Evolutionary conservation across 1,140 invertebrate genomes (phyloP), one percentile per base, ranked within the genome.

Genomic region (honey bee (Apis mellifera)): DNA sequence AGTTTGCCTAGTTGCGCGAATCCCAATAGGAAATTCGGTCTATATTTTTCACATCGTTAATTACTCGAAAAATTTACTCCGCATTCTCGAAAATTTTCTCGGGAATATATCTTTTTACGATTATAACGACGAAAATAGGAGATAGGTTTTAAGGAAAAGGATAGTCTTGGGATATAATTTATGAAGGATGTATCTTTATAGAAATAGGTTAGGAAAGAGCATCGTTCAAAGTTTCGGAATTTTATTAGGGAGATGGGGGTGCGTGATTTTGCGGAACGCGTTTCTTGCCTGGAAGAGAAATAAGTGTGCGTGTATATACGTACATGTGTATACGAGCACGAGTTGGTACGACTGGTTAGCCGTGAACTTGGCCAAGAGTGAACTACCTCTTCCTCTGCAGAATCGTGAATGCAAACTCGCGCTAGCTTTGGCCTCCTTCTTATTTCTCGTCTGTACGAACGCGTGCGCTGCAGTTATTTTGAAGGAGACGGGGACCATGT

Each of bases 361-460:
- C 78, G 60, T 81, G 78, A 81, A 81, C 78, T 81, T 81, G 70
- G 57, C 72, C 65, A 78, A 23, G 19, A 76, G 60, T 11, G 55
- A 60, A 42, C 55, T 54, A 78, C 62, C 55, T 71, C 59, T 73
- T 66, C 70, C 48, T 65, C 42, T 17, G 60, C 42, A 21, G 23
- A 13, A 72, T 52, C 73, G 23, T 68, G 71, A 65, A 81, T 57
- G 68, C 64, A 70, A 70, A 72, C n/a, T 17, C 42, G 79, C 70
- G 79, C 70, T 73, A 66, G 54, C 79, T 73, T 82, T 82, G 52
- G 74, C 50, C 74, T 76, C 54, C 52, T 78, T 23, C 23, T 42
- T 32, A 52, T 21, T 11, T 48, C 42, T 48, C 26, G 7, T 50
- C n/a, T 19, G 17, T 12, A 15, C 23, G 17, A 42, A 48, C 5